Percentiles rank a stretch among this genome's conserved stretches.
Evolutionary conservation across 2,888 invertebrate species (phyloP).

Genomic region (Heliconius sara): DNA sequence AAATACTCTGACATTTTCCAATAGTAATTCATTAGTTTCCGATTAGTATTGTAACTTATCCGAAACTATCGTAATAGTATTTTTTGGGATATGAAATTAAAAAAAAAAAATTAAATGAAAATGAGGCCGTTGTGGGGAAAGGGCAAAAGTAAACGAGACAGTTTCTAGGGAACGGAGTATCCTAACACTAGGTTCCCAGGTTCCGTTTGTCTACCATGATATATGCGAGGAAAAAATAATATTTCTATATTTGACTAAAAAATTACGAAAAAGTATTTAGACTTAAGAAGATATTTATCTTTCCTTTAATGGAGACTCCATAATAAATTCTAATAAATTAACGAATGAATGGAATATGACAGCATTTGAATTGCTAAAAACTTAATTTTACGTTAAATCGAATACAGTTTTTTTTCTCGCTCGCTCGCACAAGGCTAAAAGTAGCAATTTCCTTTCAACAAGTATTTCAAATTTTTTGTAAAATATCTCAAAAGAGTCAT

Average conservation of each 20-base stretch:
- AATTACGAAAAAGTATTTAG: too few species aligned
- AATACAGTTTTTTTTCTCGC: not conserved
- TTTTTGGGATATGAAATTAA: too few species aligned
- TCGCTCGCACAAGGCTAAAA: conserved; percentile 15
- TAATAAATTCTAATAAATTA: not conserved
- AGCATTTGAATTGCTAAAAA: conserved; percentile 8
- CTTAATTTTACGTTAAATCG: conserved; percentile 4
- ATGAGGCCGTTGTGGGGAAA: too few species aligned
- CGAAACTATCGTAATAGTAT: too few species aligned
- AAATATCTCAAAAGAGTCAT: conserved; percentile 28
- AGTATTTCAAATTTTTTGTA: conserved; percentile 26
- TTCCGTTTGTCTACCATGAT: not conserved
- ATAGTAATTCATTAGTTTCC: too few species aligned
- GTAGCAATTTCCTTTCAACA: conserved; percentile 32
- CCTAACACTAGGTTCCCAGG: not conserved
- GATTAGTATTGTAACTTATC: too few species aligned
- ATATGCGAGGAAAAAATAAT: not conserved
- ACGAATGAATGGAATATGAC: not conserved
- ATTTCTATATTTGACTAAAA: too few species aligned
- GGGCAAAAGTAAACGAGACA: too few species aligned
- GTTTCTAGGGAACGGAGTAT: not conserved
- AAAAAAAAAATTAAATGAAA: too few species aligned
- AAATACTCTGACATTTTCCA: not conserved
- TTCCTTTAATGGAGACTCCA: too few species aligned
- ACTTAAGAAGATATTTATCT: too few species aligned